Base-by-base conservation (phyloP, 1,140 invertebrate species). In the Magallana gigas region DNA sequence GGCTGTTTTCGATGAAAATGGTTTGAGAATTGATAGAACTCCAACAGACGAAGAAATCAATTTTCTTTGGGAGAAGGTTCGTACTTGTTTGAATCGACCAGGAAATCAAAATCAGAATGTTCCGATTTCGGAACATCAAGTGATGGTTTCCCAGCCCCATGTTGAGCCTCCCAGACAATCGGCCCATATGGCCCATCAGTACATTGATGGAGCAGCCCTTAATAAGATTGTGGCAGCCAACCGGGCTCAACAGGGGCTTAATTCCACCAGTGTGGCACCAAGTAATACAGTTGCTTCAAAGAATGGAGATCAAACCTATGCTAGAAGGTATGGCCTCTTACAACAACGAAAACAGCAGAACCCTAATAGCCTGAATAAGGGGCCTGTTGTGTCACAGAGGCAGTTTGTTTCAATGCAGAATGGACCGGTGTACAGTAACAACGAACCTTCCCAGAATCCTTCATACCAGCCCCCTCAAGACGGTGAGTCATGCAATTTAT, bases 11-110 rank as follows among this genome's bases (percentile, higher is more conserved):
- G 88, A 92, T 90, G 92, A 93, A 56, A 92, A 91, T 87, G 92
- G 92, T 83, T 29, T 94, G 86, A 84, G 92, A 62, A 93, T 93
- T 84, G 94, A 94, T 86, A 83, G 92, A 48, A 94, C 94, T 1
- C 94, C 94, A 9, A 94, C 94, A 16, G 94, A 94, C 87, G 94
- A 94, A 57, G 94, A 94, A 85, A 94, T 94, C 14, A 94, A 94
- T 88, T 92, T 91, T 85, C 86, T 94, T 23, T 94, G 94, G 94
- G 92, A 94, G 57, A 94, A 94, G 86, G 93, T 94, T 56, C 87
- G 93, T 7, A 92, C 86, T 36, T 94, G 94, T 86, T 88, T 94
- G 23, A 89, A 92, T 86, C 82, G 91, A 57, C 91, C 89, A 59
- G 76, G 88, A 11, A 82, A 48, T 56, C 86, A 88, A 8, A 88